A percentile compares a stretch with the other conserved stretches of the same genome.
Conservation (phyloP, 2,888 invertebrate genomes). For the Spicauda simplicius region DNA sequence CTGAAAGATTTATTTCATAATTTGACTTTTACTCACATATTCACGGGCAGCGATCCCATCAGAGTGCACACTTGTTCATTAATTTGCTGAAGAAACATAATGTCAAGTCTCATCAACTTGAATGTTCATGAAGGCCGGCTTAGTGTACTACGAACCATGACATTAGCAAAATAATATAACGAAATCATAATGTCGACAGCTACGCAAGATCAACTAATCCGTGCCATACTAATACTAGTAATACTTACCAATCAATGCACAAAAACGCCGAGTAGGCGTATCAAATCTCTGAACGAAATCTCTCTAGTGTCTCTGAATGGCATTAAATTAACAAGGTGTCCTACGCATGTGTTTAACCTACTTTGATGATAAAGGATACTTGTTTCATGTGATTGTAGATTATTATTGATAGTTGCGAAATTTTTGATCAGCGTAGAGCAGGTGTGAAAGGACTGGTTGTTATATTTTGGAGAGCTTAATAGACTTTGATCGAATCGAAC, state of each 20-base stretch:
- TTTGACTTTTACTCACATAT: too few relatives aligned
- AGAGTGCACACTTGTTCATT: too few relatives aligned
- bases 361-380: conserved; percentile 46
- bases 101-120: too few relatives aligned
- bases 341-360: conserved; percentile 57
- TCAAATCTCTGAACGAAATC: conserved; percentile 27
- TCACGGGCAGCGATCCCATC: too few relatives aligned
- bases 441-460: too few relatives aligned
- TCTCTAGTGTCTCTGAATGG: conserved; percentile 25
- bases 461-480: too few relatives aligned
- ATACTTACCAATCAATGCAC: conserved; percentile 21
- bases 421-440: conserved; percentile 10
- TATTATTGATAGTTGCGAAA: conserved; percentile 16
- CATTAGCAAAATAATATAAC: neutral
- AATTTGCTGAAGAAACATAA: too few relatives aligned
- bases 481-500: too few relatives aligned
- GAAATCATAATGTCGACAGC: neutral
- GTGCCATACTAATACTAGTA: neutral
- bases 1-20: too few relatives aligned
- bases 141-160: neutral
- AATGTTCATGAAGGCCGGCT: too few relatives aligned
- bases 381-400: conserved; percentile 17
- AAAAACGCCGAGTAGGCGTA: conserved; percentile 30
- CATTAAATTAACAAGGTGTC: conserved; percentile 37
- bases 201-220: conserved; percentile 11